Evolutionary conservation across 1,140 invertebrate species (phyloP).

Genomic region (Adelges cooleyi): DNA sequence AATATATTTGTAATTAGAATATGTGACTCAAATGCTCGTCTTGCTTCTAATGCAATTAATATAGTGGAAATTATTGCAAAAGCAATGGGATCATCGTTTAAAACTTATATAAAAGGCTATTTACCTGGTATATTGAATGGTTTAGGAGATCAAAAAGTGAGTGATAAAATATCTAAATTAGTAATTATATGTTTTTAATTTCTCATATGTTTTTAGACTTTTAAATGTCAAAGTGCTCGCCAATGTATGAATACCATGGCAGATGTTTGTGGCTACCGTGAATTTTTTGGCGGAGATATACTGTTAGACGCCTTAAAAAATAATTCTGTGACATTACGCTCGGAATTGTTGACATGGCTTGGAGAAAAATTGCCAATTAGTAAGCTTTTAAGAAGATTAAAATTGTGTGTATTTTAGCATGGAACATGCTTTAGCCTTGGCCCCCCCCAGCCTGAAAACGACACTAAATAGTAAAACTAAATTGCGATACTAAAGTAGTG

Average conservation of each 20-base stretch:
- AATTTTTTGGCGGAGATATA: constrained; percentile 82
- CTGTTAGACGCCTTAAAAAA: constrained; percentile 70
- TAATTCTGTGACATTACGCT: constrained; percentile 68
- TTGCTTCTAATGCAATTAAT: constrained; percentile 67
- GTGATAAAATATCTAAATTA: too few relatives aligned
- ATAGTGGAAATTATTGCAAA: constrained; percentile 67
- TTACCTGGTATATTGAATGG: constrained; percentile 73
- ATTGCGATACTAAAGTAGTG: too few relatives aligned
- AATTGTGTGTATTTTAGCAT: too few relatives aligned
- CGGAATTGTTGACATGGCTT: constrained; percentile 75
- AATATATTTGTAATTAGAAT: constrained; percentile 42
- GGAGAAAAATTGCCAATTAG: constrained; percentile 63
- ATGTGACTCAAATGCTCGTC: constrained; percentile 80
- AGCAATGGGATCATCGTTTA: constrained; percentile 69
- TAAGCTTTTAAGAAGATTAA: constrained; percentile 40
- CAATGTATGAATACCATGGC: constrained; percentile 73
- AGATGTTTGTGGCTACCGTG: constrained; percentile 62
- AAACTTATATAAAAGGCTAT: constrained; percentile 63
- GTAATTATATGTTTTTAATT: background rate
- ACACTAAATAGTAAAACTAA: too few relatives aligned
- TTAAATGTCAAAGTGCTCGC: constrained; percentile 25
- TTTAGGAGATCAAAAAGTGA: constrained; percentile 58
- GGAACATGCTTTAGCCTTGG: too few relatives aligned
- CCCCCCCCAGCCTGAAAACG: too few relatives aligned
- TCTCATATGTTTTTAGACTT: background rate